phyloP scores from a whole-genome alignment of 1,140 invertebrate genomes.

The Habropoda laboriosa region DNA sequence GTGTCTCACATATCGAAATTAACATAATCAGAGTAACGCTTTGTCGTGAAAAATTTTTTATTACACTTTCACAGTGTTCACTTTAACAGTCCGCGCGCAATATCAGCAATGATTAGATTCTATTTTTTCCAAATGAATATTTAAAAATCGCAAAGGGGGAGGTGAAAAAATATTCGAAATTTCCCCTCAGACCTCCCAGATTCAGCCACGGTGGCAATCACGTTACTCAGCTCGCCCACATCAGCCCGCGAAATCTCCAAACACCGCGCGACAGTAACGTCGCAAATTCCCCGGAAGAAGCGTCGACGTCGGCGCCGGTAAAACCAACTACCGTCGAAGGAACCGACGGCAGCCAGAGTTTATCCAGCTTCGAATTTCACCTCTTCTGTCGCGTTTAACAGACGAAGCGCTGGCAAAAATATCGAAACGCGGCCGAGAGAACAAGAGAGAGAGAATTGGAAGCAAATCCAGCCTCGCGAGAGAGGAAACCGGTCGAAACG shows the following conservation, averaged over 20 bases:
- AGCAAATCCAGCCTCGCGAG: not conserved
- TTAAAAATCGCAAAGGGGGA: too few relatives aligned
- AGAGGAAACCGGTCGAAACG: not conserved
- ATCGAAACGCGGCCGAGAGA: not conserved
- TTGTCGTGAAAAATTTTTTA: too few relatives aligned
- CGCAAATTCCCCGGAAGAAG: not conserved
- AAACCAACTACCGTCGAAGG: not conserved
- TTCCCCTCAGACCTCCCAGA: too few relatives aligned
- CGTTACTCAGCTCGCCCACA: not conserved
- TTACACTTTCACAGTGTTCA: too few relatives aligned
- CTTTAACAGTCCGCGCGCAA: too few relatives aligned
- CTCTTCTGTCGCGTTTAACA: not conserved
- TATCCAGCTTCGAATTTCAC: not conserved
- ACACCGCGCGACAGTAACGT: not conserved
- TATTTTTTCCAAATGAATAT: too few relatives aligned
- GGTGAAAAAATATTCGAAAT: too few relatives aligned
- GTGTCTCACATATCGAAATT: too few relatives aligned
- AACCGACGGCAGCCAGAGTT: not conserved
- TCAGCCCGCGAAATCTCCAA: not conserved
- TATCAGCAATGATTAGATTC: too few relatives aligned
- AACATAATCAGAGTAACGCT: too few relatives aligned
- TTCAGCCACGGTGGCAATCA: not conserved
- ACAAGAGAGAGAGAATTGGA: not conserved
- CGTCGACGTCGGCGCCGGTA: not conserved
- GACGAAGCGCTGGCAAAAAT: not conserved